Base-by-base conservation (phyloP, 2,797 vertebrate genomes). In the Danio choprae region DNA sequence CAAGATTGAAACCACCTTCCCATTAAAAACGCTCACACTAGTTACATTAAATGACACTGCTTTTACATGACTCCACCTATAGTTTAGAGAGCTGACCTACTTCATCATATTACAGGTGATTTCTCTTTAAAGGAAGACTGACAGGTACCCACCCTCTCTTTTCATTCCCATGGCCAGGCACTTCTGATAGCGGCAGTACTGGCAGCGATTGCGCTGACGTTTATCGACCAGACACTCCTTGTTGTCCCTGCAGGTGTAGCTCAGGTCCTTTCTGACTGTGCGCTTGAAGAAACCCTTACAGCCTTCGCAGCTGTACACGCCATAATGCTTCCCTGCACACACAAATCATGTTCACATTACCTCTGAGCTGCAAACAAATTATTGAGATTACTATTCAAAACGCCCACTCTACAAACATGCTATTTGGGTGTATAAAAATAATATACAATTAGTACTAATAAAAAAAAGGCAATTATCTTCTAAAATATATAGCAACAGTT, bases 241-340 rank as follows among this genome's bases (percentile, higher is more conserved):
- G 86, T 95, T 98, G 85, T 99, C 97, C 38, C 97, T 95, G 88
- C 97, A 99, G 0, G 96, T 97, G 89, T 99, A 99, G 91, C 95
- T 93, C 86, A 99, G 94, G 91, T 98, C 97, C 89, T 99, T 99
- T 84, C 97, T 91, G 64, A 99, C 96, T 0, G 97, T 98, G 81
- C 97, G 93, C 89, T 99, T 99, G 88, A 99, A 99, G 91, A 99
- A 99, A 48, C 97, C 96, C 89, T 98, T 99, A 90, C 97, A 98
- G 77, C 97, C 97, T 87, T 98, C 97, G 16, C 97, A 99, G 87
- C 97, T 98, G 91, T 98, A 97, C 56, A 99, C 97, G 0, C 97
- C 94, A 13, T 95, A 95, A 90, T 99, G 97, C 89, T 99, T 99
- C 63, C 97, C 97, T 99, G 87, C 20, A 77, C 38, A 80, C 22